Evolutionary conservation across 2,888 invertebrate genomes (phyloP).

Genomic region (Tetragonula carbonaria): DNA sequence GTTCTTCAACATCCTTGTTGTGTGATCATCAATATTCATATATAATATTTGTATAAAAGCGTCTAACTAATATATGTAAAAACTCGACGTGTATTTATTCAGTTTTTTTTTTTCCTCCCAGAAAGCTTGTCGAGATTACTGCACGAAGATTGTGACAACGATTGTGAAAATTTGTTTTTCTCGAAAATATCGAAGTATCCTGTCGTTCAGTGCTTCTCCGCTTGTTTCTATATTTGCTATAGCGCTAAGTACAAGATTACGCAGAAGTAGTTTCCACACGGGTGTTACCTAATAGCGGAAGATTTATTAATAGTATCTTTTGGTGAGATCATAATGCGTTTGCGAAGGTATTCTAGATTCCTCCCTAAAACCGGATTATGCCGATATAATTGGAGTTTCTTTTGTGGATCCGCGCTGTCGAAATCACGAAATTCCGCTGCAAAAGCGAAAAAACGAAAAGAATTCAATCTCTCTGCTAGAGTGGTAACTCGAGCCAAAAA

Average conservation of each 20-base stretch:
- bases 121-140: too few species aligned
- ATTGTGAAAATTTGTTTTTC: too few species aligned
- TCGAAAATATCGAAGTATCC: too few species aligned
- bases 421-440: not conserved
- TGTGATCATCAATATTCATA: too few species aligned
- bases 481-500: too few species aligned
- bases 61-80: too few species aligned
- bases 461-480: too few species aligned
- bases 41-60: too few species aligned
- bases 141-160: too few species aligned
- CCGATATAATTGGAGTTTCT: not conserved
- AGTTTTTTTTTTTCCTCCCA: too few species aligned
- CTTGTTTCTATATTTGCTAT: constrained; percentile 9
- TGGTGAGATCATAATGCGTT: constrained; percentile 35
- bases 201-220: not conserved
- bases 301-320: constrained; percentile 55
- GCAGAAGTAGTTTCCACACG: constrained; percentile 18
- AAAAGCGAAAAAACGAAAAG: not conserved
- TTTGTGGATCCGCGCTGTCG: not conserved
- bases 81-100: too few species aligned
- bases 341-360: not conserved
- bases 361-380: constrained; percentile 3
- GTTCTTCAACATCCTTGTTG: too few species aligned
- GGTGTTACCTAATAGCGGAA: constrained; percentile 44
- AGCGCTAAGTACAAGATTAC: constrained; percentile 5